A percentile compares a stretch with the other conserved stretches of the same genome.
These are phyloP conservation scores for Mastigias papua DNA, from an alignment of 30 jellyfish, hydroid and myxozoan genomes.

Conservation along the genomic window DNA sequence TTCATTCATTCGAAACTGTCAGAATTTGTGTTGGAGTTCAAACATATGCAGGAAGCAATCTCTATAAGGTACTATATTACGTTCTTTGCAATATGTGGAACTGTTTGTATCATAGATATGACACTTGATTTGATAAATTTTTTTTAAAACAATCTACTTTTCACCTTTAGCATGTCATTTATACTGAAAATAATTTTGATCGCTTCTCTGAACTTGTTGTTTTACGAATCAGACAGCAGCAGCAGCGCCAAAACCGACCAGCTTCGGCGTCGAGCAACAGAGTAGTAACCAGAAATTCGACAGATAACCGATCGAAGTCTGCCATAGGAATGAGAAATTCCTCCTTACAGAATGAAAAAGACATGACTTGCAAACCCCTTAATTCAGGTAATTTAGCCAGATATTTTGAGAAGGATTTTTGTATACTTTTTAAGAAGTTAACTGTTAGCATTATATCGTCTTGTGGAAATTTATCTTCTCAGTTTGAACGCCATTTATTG, in stretches of 20 bases:
- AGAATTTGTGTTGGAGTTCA: conserved; percentile 74
- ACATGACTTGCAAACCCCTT: neutral
- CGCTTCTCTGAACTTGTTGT: neutral
- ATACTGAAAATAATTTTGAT: too few relatives aligned
- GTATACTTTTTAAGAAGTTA: neutral
- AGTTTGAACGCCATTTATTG: too few relatives aligned
- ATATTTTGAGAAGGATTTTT: neutral
- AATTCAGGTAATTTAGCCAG: neutral
- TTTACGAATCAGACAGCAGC: conserved; percentile 4
- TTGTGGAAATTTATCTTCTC: too few relatives aligned
- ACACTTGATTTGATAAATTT: too few relatives aligned
- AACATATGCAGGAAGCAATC: conserved; percentile 69
- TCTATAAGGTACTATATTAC: conserved; percentile 35
- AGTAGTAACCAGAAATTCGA: neutral
- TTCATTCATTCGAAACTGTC: conserved; percentile 70
- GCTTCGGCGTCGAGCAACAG: conserved; percentile 53
- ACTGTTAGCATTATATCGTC: too few relatives aligned
- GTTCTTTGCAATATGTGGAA: too few relatives aligned
- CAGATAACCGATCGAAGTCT: conserved; percentile 37
- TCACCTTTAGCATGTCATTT: too few relatives aligned
- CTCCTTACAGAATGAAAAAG: neutral
- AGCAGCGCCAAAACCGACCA: conserved; percentile 38
- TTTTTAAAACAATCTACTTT: too few relatives aligned
- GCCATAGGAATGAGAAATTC: conserved; percentile 43
- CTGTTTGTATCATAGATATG: too few relatives aligned